phyloP scores from a whole-genome alignment of 2,797 vertebrate species.

The Ctenosaura bakeri region DNA sequence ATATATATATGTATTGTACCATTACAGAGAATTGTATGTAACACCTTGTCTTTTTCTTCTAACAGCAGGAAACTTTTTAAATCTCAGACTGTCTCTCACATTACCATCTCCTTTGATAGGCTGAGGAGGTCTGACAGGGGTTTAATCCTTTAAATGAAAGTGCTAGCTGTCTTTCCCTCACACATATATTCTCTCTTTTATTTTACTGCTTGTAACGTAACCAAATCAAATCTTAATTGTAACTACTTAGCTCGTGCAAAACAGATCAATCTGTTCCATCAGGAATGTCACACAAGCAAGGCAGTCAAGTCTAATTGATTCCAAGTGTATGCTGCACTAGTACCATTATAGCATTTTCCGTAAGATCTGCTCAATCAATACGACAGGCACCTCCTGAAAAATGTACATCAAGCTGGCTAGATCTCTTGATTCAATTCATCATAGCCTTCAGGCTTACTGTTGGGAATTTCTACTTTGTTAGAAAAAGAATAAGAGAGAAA shows the following conservation, averaged over 20 bases:
- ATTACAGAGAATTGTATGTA: not conserved
- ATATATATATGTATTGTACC: not conserved
- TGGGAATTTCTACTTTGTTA: constrained; percentile 26
- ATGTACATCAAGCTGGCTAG: constrained; percentile 54
- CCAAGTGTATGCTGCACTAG: constrained; percentile 69
- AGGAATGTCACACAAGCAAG: constrained; percentile 75
- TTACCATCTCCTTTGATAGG: not conserved
- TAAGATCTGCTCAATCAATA: constrained; percentile 68
- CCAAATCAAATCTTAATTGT: constrained; percentile 76
- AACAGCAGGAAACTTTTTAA: not conserved
- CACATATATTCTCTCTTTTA: constrained; percentile 38
- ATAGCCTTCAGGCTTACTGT: constrained; percentile 41
- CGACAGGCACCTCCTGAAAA: constrained; percentile 63
- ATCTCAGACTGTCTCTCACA: not conserved
- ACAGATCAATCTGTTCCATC: constrained; percentile 80
- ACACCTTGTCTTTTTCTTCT: not conserved
- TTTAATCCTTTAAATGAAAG: constrained; percentile 48
- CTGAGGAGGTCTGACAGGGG: constrained; percentile 11
- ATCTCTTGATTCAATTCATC: constrained; percentile 54
- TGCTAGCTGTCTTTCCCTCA: constrained; percentile 45
- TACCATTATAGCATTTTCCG: constrained; percentile 61
- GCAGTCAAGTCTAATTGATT: constrained; percentile 76
- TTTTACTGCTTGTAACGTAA: constrained; percentile 70
- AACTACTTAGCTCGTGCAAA: constrained; percentile 75
- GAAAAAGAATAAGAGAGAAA: constrained; percentile 48